Conservation (phyloP, 23 tunicate species). For the Botrylloides violaceus region DNA sequence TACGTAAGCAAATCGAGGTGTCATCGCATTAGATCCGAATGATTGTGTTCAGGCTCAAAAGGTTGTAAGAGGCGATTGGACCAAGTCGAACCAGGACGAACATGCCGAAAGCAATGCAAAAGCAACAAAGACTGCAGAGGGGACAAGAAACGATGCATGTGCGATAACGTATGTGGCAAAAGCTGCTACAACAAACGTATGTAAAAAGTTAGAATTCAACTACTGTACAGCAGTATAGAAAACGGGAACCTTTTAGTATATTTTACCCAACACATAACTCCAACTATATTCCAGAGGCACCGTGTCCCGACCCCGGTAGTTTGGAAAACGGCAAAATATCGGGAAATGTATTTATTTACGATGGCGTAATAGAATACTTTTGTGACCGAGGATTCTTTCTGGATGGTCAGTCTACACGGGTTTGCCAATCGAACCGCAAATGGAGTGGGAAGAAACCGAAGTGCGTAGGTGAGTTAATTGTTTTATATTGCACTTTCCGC, state of each 20-base stretch:
- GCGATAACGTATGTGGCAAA: constrained; percentile 27
- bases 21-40: too few relatives aligned
- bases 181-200: constrained; percentile 22
- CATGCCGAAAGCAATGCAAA: constrained; percentile 22
- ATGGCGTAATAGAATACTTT: not conserved
- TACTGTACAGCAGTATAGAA: too few relatives aligned
- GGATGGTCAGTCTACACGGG: not conserved
- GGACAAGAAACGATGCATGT: constrained; percentile 15
- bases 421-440: constrained; percentile 6
- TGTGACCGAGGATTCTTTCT: not conserved
- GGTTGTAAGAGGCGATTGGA: not conserved
- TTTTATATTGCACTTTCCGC: not conserved
- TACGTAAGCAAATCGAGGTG: too few relatives aligned
- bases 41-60: not conserved
- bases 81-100: constrained; percentile 23
- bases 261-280: too few relatives aligned
- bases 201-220: too few relatives aligned
- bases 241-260: too few relatives aligned
- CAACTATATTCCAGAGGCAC: not conserved
- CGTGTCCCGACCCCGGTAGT: constrained; percentile 3
- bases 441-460: constrained; percentile 8
- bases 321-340: not conserved
- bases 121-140: constrained; percentile 17
- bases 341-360: not conserved
- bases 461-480: not conserved